phyloP scores from a whole-genome alignment of 2,797 vertebrate genomes.

The Triplophysa bombifrons region DNA sequence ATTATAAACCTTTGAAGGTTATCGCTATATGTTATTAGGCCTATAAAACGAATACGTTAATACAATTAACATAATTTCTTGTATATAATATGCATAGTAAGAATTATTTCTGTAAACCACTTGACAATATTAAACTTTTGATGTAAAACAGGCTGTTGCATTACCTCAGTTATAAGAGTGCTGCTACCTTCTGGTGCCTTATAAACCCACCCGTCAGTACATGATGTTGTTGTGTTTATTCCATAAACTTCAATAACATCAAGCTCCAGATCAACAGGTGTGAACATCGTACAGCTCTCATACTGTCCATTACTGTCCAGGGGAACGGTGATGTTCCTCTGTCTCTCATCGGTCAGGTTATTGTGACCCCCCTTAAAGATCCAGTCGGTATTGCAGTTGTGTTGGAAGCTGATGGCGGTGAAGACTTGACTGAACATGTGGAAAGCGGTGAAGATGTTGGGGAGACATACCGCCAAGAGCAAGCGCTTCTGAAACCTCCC shows the following conservation, averaged over 20 bases:
- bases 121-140: neutral
- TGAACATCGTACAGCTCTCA: conserved; percentile 84
- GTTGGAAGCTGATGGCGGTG: conserved; percentile 69
- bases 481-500: conserved; percentile 83
- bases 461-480: conserved; percentile 71
- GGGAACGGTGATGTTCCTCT: conserved; percentile 81
- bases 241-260: conserved; percentile 73
- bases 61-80: no score
- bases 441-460: conserved; percentile 73
- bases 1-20: no score
- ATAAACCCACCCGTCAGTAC: conserved; percentile 78
- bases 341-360: conserved; percentile 76
- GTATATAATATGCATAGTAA: no score
- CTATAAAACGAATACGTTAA: no score
- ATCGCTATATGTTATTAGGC: no score
- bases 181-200: conserved; percentile 61
- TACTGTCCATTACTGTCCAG: conserved; percentile 65
- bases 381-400: conserved; percentile 86
- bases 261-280: conserved; percentile 75
- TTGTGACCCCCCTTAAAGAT: conserved; percentile 70
- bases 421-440: conserved; percentile 86
- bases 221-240: conserved; percentile 77
- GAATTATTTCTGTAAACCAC: no score
- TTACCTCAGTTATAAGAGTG: conserved; percentile 72
- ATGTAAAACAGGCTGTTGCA: neutral